These are phyloP conservation scores for Cantharis rufa DNA, from an alignment of 2,888 invertebrate genomes.

Conservation along the genomic window DNA sequence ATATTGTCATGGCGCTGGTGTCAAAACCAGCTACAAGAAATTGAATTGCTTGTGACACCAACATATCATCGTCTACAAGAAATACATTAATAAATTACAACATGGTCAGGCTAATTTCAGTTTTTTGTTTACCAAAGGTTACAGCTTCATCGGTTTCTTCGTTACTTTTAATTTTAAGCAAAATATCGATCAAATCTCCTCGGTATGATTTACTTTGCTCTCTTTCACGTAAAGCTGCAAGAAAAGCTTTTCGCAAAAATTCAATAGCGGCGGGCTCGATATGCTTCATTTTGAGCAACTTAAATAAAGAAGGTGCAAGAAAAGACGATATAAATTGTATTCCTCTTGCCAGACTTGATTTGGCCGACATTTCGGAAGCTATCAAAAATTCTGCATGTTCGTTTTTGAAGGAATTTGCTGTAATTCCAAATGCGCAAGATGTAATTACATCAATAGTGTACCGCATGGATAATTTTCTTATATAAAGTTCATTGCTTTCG, in stretches of 20 bases:
- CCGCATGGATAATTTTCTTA: conserved; percentile 48
- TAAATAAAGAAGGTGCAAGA: conserved; percentile 38
- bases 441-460: conserved; percentile 57
- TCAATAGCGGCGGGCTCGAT: conserved; percentile 36
- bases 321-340: conserved; percentile 40
- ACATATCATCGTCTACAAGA: conserved; percentile 2
- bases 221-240: conserved; percentile 41
- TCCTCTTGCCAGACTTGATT: conserved; percentile 41
- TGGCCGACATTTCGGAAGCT: conserved; percentile 46
- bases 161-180: conserved; percentile 3
- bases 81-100: not conserved
- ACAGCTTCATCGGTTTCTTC: not conserved
- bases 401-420: conserved; percentile 50
- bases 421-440: conserved; percentile 55
- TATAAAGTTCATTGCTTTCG: conserved; percentile 36
- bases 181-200: conserved; percentile 49
- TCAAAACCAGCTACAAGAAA: conserved; percentile 57
- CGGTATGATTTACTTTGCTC: conserved; percentile 35
- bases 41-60: conserved; percentile 47
- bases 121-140: not conserved
- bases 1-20: conserved; percentile 52
- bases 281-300: conserved; percentile 40
- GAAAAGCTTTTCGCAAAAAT: conserved; percentile 44
- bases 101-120: not conserved
- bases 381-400: conserved; percentile 50